phyloP scores from a whole-genome alignment of 1,140 invertebrate species.

The Charaxes varanes region DNA sequence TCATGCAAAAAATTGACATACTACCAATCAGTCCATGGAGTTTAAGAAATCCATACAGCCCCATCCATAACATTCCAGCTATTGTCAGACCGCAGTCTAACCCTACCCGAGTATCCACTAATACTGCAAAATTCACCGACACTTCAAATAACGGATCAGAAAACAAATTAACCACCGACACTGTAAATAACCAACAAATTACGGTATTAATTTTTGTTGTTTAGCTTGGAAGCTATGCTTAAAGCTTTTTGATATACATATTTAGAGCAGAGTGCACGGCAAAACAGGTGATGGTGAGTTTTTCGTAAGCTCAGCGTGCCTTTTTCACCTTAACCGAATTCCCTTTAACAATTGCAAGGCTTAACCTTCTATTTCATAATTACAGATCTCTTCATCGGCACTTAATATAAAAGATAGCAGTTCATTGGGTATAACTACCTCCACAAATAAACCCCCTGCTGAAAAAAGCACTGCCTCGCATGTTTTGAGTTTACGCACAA shows the following conservation, averaged over 20 bases:
- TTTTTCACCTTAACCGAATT: slow-evolving; percentile 40
- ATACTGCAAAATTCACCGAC: slow-evolving; percentile 68
- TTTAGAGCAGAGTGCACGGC: slow-evolving; percentile 24
- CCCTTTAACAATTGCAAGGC: slow-evolving; percentile 40
- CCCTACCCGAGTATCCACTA: slow-evolving; percentile 71
- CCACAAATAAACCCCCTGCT: slow-evolving; percentile 59
- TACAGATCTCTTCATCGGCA: slow-evolving; percentile 68
- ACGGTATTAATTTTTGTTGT: slow-evolving; percentile 72
- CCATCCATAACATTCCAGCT: slow-evolving; percentile 73
- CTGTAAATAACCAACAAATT: slow-evolving; percentile 73
- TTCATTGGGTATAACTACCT: slow-evolving; percentile 62
- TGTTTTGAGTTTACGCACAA: slow-evolving; percentile 73
- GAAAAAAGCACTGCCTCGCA: slow-evolving; percentile 74
- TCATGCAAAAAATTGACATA: slow-evolving; percentile 75
- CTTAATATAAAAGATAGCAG: slow-evolving; percentile 69
- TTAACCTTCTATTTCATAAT: slow-evolving; percentile 68
- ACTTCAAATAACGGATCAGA: slow-evolving; percentile 67
- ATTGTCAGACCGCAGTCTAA: slow-evolving; percentile 73
- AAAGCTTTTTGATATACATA: slow-evolving; percentile 36
- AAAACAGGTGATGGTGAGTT: slow-evolving; percentile 22
- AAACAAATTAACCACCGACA: slow-evolving; percentile 67
- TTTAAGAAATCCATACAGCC: slow-evolving; percentile 73
- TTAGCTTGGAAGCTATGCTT: slow-evolving; percentile 63
- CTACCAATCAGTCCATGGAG: slow-evolving; percentile 74
- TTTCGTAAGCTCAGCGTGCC: slow-evolving; percentile 51